Evolutionary conservation across 2,113 vertebrate genomes (phyloP), one percentile per base, ranked within the genome.

Genomic region (Catharus bicknelli): DNA sequence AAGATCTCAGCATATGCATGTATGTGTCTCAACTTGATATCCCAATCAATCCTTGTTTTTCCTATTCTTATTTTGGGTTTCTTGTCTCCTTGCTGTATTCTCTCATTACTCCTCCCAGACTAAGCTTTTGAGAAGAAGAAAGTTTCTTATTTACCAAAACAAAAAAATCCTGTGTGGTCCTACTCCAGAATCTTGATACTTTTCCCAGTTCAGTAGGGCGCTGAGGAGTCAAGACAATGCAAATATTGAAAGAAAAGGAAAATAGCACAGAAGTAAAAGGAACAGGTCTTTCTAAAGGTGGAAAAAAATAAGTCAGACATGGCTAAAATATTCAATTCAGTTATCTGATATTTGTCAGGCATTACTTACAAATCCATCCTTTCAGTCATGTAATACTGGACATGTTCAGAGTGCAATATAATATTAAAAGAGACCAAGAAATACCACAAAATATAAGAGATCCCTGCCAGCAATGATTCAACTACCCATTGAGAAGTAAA

Each of bases 131-230:
- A 51, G 62, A 76, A 86, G 48, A 74, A 51, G 12, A 43, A 86
- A 55, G 20, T 42, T 13, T 86, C 27, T 64, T 66, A 66, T 26
- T 58, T 45, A 59, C 10, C 13, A 57, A 59, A 63, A 54, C 27
- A 36, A 59, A 59, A 64, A 57, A 45, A 6, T 48, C 47, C 23
- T 82, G 4, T 10, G 63, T 15, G 2, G 16, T 64, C 50, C 42
- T 36, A 13, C 38, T 75, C 30, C 53, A 61, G 27, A 17, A 34
- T 45, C 23, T 50, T 61, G 32, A 73, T 70, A 53, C 12, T 51
- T 64, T 54, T 53, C 16, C 29, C 17, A 40, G 16, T 62, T 81
- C 34, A 67, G 27, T 0, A 57, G 48, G 45, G n/a, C 0, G 0
- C 27, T 48, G 19, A 57, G 38, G 13, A 83, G 63, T 57, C 34